Evolutionary conservation across 2,888 invertebrate species (phyloP), one percentile per base, ranked within the genome.

Genomic region (Podotricha telesiphe): DNA sequence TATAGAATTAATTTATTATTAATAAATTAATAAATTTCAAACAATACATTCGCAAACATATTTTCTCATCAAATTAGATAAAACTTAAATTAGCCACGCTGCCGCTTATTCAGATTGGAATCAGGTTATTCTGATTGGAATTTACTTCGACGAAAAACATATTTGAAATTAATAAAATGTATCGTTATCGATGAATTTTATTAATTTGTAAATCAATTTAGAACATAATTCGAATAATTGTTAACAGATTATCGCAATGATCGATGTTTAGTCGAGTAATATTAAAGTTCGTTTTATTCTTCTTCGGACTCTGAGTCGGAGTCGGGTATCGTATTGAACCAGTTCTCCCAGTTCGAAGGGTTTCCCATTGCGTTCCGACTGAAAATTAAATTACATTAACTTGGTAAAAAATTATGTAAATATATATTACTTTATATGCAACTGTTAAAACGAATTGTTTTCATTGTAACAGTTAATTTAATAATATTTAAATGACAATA

Each of bases 291-390:
- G 66, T 68, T 51, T 77, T 67, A 90, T 76, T 91, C 91, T 70
- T 92, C 91, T 72, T 93, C 92, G 5, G 91, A 91, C 70, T 93
- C 92, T 0, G 88, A 82, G 76, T 92, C 92, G 10, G 94, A 94
- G 75, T 94, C 95, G 15, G 94, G 94, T 74, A 94, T 94, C 62
- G 94, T 94, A 79, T 94, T 94, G 82, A 95, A 95, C 95, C 95
- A 95, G 74, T 93, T 93, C 80, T 93, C 92, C 92, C 92, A 92
- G 81, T 93, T 86, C 76, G 94, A 90, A 76, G 94, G 83, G 77
- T 94, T 89, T 34, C 89, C 87, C 89, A 94, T 86, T 78, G 82
- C 78, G 28, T 82, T 82, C 55, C 89, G 86, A 56, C 94, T 94
- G 83, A 7, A 79, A 79, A 65, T 17, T 48, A 40, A 50, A 68